Base-by-base conservation (phyloP, 2,888 invertebrate genomes). In the Thecophora atra region DNA sequence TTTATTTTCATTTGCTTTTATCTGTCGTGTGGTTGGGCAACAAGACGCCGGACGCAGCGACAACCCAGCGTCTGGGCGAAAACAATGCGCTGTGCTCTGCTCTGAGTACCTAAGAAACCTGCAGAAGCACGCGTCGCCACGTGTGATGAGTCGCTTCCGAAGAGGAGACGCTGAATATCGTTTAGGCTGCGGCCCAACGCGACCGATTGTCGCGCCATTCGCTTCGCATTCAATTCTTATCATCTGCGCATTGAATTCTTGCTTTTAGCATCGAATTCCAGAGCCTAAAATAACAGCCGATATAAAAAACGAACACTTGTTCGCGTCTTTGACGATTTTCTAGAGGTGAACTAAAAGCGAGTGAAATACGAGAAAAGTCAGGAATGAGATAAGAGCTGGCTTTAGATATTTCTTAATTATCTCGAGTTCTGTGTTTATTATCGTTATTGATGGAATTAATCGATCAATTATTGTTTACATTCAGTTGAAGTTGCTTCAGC, bases 171-270 rank as follows among this genome's bases (percentile, higher is more conserved):
- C 26, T 6, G 7, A 24, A n/a, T n/a, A 21, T 56, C 24, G 24
- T 56, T 56, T 56, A 56, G 56, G 17, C 56, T 56, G 56, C 24
- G 24, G 24, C 56, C 21, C 7, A 42, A 24, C 66, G 51, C 30
- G 51, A 66, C 52, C 52, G 52, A 66, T 66, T 47, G 51, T 66
- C 51, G 51, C 52, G 66, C 28, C 52, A 28, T 66, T 56, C 44
- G n/a, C 13, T 7, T 30, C 21, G 42, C 42, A 56, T 17, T 56
- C 17, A 64, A 47, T 51, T 64, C 21, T 64, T 64, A 47, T 67
- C 54, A 37, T 67, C 47, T 37, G 24, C 54, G 7, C 11, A 54
- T 21, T 56, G 54, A 67, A 30, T 19, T 24, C 37, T 67, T 67
- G 67, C 21, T 56, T 56, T 64, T 47, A 13, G 60, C 15, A 60